phyloP scores from a whole-genome alignment of 2,797 vertebrate species.

The Channa striata region DNA sequence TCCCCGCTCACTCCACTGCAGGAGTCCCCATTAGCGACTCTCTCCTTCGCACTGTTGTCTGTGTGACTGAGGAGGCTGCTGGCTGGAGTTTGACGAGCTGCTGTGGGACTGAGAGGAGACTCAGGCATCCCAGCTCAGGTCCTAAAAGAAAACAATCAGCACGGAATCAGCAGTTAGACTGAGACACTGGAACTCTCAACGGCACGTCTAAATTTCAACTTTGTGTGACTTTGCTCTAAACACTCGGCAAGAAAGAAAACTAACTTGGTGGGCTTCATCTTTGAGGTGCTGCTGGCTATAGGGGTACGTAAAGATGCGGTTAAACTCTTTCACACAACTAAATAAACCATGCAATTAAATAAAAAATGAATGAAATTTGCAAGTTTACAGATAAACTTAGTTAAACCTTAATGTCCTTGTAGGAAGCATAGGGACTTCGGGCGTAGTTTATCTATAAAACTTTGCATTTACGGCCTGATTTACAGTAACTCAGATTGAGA shows the following conservation, averaged over 20 bases:
- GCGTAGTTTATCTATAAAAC: neutral
- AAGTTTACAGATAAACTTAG: neutral
- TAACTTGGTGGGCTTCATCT: neutral
- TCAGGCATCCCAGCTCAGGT: slow-evolving; percentile 70
- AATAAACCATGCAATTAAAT: slow-evolving; percentile 10
- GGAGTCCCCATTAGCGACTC: slow-evolving; percentile 68
- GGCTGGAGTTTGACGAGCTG: slow-evolving; percentile 71
- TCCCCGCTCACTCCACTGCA: slow-evolving; percentile 60
- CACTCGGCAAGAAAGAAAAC: neutral
- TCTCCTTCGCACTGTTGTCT: slow-evolving; percentile 44
- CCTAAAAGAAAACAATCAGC: slow-evolving; percentile 38
- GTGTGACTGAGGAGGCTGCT: slow-evolving; percentile 72
- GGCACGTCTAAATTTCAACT: slow-evolving; percentile 11
- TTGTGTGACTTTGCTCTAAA: neutral
- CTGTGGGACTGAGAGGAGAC: slow-evolving; percentile 72
- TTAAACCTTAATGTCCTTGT: neutral
- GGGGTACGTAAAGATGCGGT: neutral
- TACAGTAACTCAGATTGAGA: neutral
- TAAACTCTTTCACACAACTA: neutral
- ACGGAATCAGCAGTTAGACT: slow-evolving; percentile 24
- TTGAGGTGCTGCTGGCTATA: neutral
- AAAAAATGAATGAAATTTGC: neutral
- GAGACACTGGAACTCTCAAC: neutral
- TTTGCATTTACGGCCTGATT: neutral
- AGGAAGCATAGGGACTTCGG: no score